Base-by-base conservation (phyloP, 2,797 vertebrate genomes). In the Rhinogobio ventralis region DNA sequence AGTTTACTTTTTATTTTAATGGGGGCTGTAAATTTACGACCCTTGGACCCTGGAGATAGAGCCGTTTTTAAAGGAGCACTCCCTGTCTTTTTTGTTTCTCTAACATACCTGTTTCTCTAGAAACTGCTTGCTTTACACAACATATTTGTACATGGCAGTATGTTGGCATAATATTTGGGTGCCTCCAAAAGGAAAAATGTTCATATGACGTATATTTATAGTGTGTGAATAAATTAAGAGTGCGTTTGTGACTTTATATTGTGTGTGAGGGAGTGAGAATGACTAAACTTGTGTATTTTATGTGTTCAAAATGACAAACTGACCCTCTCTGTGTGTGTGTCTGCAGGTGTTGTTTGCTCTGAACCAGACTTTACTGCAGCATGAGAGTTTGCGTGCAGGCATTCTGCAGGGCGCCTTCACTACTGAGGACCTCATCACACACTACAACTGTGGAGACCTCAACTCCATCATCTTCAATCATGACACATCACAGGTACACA, bases 401-500 rank as follows among this genome's bases (percentile, higher is more conserved):
- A 96, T 94, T 90, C 92, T 96, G 15, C 96, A 96, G 92, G 95
- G 94, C 55, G 92, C 95, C 0, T 97, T 95, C 90, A 96, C 94
- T 39, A 97, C 94, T 0, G 96, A 98, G 89, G 96, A 98, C 87
- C 96, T 98, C 88, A 97, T 97, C 94, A 94, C 95, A 84, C 96
- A 97, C 93, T 96, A 96, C 93, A 97, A 96, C 95, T 97, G 97
- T 88, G 96, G 96, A 62, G 95, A 98, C 92, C 96, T 97, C 88
- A 95, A 95, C 92, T 96, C 96, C 78, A 94, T 97, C 93, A 96
- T 97, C 93, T 96, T 97, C 88, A 98, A 94, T 92, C 94, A 95
- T 10, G 96, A 97, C 90, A 96, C 95, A 77, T 96, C 96, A 86
- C 96, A 97, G 96, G 96, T 96, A 84, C 23, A 81, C 17, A 10